Conservation (phyloP, 2,888 invertebrate genomes). For the Nephrotoma guestfalica region DNA sequence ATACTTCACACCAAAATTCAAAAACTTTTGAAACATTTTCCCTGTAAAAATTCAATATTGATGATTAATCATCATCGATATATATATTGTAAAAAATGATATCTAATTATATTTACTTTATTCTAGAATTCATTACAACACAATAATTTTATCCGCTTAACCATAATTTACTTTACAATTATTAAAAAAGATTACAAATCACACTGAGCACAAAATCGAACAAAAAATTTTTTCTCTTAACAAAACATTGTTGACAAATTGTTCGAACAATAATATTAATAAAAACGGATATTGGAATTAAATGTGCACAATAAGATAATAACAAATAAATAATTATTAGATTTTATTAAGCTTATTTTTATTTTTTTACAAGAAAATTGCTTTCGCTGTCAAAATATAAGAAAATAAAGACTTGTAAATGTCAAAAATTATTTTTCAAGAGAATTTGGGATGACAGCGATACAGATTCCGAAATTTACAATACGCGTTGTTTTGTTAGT, state of each 20-base stretch:
- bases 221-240: not conserved
- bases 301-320: not conserved
- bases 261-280: not conserved
- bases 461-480: not conserved
- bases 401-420: not conserved
- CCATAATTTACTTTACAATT: not conserved
- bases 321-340: not conserved
- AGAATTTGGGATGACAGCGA: not conserved
- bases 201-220: not conserved
- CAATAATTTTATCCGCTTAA: not conserved
- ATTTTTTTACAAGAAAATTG: not conserved
- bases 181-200: not conserved
- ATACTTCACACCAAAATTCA: slow-evolving; percentile 33
- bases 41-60: slow-evolving; percentile 15
- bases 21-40: slow-evolving; percentile 32
- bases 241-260: not conserved
- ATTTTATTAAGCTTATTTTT: not conserved
- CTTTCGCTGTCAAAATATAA: not conserved
- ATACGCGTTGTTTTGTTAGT: too few species aligned
- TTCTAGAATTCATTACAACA: slow-evolving; percentile 12
- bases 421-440: not conserved
- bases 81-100: not conserved
- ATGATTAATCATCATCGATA: not conserved
- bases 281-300: not conserved
- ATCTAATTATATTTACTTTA: slow-evolving; percentile 10